Evolutionary conservation across 1,140 invertebrate genomes (phyloP).

Genomic region (Hypothenemus hampei): DNA sequence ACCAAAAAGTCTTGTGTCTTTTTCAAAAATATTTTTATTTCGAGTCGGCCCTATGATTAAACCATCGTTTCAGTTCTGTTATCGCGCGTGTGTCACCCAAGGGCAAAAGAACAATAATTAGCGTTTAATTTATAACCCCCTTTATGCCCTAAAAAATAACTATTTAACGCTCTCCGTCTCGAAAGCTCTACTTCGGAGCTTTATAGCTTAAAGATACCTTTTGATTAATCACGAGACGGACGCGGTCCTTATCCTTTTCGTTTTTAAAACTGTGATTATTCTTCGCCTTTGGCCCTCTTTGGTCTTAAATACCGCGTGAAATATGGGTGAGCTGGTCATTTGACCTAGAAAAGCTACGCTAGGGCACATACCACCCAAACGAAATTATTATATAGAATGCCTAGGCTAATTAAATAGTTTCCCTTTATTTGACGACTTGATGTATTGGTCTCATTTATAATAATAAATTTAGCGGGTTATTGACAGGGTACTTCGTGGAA

Average conservation of each 20-base stretch:
- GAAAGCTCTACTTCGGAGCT: too few species aligned
- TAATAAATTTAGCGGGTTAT: too few species aligned
- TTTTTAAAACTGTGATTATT: constrained; percentile 5
- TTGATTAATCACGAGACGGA: constrained; percentile 19
- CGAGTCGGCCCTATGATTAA: constrained; percentile 14
- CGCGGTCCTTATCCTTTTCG: constrained; percentile 13
- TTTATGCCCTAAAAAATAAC: constrained; percentile 13
- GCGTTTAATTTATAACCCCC: constrained; percentile 15
- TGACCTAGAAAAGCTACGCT: too few species aligned
- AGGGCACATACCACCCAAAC: too few species aligned
- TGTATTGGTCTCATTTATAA: too few species aligned
- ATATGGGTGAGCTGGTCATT: constrained; percentile 12
- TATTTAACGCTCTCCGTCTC: constrained; percentile 7
- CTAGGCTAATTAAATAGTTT: too few species aligned
- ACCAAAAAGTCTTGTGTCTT: too few species aligned
- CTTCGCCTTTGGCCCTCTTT: constrained; percentile 10
- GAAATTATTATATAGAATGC: too few species aligned
- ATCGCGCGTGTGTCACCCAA: constrained; percentile 11
- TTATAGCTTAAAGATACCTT: constrained; percentile 7
- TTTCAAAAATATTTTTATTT: background rate
- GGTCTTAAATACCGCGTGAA: constrained; percentile 14
- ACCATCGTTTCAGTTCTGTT: constrained; percentile 6
- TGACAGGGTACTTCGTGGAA: too few species aligned
- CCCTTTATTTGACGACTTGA: too few species aligned
- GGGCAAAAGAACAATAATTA: constrained; percentile 20